Percentiles rank a stretch among this genome's conserved stretches.
phyloP scores from a whole-genome alignment of 2,113 vertebrate species.

The Notarius lentiginosus region DNA sequence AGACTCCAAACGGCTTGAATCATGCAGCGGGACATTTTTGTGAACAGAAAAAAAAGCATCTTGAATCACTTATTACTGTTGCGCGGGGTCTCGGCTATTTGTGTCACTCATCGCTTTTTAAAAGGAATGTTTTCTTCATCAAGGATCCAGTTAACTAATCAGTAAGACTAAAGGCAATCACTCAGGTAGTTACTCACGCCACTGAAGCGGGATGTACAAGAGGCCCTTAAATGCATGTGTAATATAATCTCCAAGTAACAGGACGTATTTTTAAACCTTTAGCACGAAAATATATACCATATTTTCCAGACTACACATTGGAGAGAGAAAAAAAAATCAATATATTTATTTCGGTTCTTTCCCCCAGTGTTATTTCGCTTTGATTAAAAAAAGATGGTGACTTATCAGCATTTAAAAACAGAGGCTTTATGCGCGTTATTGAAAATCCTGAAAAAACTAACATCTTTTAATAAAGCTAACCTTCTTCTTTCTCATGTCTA shows the following conservation, averaged over 20 bases:
- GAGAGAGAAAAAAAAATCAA: background rate
- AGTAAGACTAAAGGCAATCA: background rate
- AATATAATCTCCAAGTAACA: slow-evolving; percentile 1
- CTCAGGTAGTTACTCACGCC: background rate
- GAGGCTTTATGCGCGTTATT: background rate
- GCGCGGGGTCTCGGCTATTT: background rate
- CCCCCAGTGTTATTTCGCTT: background rate
- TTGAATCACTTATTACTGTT: slow-evolving; percentile 29
- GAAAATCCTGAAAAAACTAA: background rate
- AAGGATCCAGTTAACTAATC: background rate
- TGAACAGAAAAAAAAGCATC: slow-evolving; percentile 9
- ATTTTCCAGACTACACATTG: background rate
- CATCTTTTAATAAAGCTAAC: background rate
- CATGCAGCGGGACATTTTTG: slow-evolving; percentile 13
- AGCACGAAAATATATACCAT: background rate
- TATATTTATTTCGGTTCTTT: background rate
- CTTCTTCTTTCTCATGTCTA: background rate
- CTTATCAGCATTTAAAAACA: background rate
- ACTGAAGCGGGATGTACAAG: background rate
- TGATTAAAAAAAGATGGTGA: background rate
- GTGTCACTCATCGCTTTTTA: slow-evolving; percentile 10
- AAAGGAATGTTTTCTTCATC: background rate
- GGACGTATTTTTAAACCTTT: background rate
- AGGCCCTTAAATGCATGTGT: background rate
- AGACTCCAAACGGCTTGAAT: slow-evolving; percentile 12